phyloP scores from a whole-genome alignment of 23 tunicate genomes.

The Halocynthia aurantium region DNA sequence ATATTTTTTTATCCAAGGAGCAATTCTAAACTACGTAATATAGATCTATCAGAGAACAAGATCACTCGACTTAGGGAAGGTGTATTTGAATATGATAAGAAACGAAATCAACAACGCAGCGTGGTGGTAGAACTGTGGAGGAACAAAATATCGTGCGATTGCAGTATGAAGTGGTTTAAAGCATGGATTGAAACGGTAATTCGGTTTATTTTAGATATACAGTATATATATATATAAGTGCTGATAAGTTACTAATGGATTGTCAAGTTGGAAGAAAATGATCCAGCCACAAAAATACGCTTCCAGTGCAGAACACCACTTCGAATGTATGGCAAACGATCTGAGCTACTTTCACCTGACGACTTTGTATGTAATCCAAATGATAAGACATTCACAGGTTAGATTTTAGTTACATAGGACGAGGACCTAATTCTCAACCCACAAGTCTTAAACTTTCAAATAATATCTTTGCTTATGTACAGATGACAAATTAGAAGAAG shows the following conservation, averaged over 20 bases:
- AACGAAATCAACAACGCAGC: slow-evolving; percentile 18
- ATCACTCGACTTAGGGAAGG: slow-evolving; percentile 25
- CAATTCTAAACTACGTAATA: slow-evolving; percentile 11
- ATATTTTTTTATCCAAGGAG: too few relatives aligned
- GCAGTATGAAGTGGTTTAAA: slow-evolving; percentile 72
- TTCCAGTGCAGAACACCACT: slow-evolving; percentile 41
- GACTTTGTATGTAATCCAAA: slow-evolving; percentile 35
- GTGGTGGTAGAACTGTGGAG: slow-evolving; percentile 79
- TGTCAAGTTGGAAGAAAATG: slow-evolving; percentile 36
- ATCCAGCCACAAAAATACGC: slow-evolving; percentile 62
- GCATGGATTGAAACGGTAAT: slow-evolving; percentile 70
- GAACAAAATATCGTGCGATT: slow-evolving; percentile 63
- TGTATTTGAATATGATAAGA: slow-evolving; percentile 46
- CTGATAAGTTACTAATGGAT: too few relatives aligned
- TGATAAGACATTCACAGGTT: background rate
- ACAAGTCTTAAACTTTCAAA: background rate
- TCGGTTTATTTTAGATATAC: too few relatives aligned
- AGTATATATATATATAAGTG: too few relatives aligned
- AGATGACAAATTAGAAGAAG: too few relatives aligned
- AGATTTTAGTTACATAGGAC: background rate
- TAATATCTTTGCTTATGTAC: background rate
- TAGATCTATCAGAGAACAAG: slow-evolving; percentile 60
- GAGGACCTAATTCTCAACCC: background rate
- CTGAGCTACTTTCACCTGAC: slow-evolving; percentile 36
- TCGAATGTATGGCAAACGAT: slow-evolving; percentile 26